Conservation (phyloP, 2,113 vertebrate species). For the Delphinapterus leucas region DNA sequence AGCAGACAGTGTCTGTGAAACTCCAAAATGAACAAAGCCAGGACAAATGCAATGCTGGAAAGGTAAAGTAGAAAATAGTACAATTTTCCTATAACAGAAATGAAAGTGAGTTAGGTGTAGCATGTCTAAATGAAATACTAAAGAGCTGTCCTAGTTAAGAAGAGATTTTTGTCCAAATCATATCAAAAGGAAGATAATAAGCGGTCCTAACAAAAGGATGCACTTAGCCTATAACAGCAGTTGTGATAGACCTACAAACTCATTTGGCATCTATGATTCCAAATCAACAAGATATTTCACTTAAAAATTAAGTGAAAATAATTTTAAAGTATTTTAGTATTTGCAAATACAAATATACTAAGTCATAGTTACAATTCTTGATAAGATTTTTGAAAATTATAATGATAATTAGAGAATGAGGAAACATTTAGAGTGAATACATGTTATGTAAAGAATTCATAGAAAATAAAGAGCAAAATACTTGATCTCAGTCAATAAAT, state of each 20-base stretch:
- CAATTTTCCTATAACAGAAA: background rate
- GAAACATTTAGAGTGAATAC: background rate
- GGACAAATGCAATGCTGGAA: background rate
- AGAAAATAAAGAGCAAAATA: background rate
- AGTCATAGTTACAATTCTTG: background rate
- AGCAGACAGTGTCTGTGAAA: background rate
- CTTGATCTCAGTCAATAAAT: background rate
- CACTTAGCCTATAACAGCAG: background rate
- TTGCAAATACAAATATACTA: constrained; percentile 7
- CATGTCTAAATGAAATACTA: background rate
- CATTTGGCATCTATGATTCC: constrained; percentile 10
- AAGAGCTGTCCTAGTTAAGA: background rate
- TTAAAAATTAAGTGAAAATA: constrained; percentile 3
- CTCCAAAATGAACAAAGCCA: background rate
- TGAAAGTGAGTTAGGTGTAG: background rate
- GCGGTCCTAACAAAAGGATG: background rate
- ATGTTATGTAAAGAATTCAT: background rate
- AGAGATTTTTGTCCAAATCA: background rate
- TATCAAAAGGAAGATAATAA: background rate
- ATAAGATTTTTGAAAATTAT: background rate
- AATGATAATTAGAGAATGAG: background rate
- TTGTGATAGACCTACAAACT: background rate
- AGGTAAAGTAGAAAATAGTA: background rate
- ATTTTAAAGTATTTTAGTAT: background rate
- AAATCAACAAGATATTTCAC: constrained; percentile 23